Evolutionary conservation across 2,113 vertebrate genomes (phyloP).

Genomic region (Nesospiza acunhae): DNA sequence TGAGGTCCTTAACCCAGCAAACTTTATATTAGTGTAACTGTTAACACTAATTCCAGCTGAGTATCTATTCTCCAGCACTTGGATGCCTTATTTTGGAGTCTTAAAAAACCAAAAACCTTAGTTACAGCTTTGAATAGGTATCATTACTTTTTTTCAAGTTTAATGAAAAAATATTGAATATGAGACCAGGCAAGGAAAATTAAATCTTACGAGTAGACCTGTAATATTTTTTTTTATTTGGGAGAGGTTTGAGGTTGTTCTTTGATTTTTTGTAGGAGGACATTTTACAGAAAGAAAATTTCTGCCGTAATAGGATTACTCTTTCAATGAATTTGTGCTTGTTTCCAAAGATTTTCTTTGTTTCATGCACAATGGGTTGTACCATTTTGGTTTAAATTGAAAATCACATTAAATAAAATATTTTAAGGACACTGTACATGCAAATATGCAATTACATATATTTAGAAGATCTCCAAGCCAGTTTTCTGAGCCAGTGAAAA

Average conservation of each 20-base stretch:
- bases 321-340: neutral
- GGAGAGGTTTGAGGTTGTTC: rapidly evolving
- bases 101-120: neutral
- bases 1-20: neutral
- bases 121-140: neutral
- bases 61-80: neutral
- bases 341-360: neutral
- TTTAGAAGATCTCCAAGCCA: neutral
- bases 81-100: neutral
- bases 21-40: neutral
- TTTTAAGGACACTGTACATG: neutral
- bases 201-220: neutral
- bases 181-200: neutral
- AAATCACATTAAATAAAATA: neutral
- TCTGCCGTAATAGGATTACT: neutral
- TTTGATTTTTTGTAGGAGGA: neutral
- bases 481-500: neutral
- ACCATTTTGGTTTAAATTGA: neutral
- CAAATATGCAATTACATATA: neutral
- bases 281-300: neutral
- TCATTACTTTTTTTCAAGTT: neutral
- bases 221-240: rapidly evolving
- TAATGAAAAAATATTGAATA: neutral
- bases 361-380: neutral
- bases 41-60: neutral